Percentiles rank a stretch among this genome's conserved stretches.
Evolutionary conservation across 37 sponge, comb jelly and placozoan genomes (phyloP).

Genomic region (Halichondria panicea): DNA sequence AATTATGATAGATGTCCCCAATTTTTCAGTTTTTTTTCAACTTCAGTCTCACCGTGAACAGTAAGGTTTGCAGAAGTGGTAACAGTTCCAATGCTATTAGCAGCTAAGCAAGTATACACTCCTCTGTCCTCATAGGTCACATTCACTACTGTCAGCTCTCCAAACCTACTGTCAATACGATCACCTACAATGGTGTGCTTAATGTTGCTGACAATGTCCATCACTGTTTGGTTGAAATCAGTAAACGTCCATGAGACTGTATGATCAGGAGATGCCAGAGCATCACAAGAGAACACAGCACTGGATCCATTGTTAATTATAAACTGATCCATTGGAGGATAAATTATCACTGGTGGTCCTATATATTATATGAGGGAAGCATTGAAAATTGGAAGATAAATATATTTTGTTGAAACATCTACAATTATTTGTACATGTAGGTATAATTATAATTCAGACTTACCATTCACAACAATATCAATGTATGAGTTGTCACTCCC

Average conservation of each 20-base stretch:
- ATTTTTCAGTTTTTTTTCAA: not conserved
- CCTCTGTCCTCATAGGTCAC: slow-evolving; percentile 63
- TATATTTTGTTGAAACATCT: no score
- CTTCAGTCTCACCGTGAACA: slow-evolving; percentile 79
- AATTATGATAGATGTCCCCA: no score
- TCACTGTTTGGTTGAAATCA: not conserved
- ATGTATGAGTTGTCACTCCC: slow-evolving; percentile 24
- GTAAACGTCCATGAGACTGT: slow-evolving; percentile 44
- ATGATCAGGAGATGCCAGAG: slow-evolving; percentile 56
- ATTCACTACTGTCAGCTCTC: slow-evolving; percentile 41
- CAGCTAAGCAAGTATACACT: slow-evolving; percentile 47
- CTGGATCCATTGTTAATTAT: slow-evolving; percentile 31
- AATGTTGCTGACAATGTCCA: not conserved
- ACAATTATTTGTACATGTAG: no score
- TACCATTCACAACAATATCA: slow-evolving; percentile 54
- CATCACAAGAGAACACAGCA: slow-evolving; percentile 41
- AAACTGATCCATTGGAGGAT: slow-evolving; percentile 25
- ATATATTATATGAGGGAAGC: no score
- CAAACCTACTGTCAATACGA: slow-evolving; percentile 15
- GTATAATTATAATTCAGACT: not conserved
- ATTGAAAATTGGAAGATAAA: not conserved
- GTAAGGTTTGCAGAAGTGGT: slow-evolving; percentile 33
- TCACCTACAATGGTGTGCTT: slow-evolving; percentile 19
- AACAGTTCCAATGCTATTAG: slow-evolving; percentile 25
- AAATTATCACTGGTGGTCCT: slow-evolving; percentile 62